phyloP scores from a whole-genome alignment of 2,113 vertebrate genomes.

The Prunella himalayana region DNA sequence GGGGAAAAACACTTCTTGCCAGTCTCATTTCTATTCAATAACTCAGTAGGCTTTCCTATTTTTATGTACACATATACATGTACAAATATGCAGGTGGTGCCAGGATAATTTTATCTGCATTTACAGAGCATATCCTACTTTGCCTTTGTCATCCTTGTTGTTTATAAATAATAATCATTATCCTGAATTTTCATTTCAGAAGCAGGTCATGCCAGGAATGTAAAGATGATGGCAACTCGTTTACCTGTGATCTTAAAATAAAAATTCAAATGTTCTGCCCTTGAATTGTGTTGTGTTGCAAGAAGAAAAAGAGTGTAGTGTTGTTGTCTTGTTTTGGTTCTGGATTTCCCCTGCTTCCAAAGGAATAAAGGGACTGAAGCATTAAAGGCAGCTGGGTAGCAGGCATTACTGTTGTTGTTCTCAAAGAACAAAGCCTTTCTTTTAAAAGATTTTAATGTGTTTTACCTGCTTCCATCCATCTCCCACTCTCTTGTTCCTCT shows the following conservation, averaged over 20 bases:
- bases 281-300: neutral
- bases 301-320: neutral
- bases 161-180: neutral
- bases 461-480: neutral
- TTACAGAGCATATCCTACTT: neutral
- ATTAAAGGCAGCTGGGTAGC: neutral
- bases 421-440: neutral
- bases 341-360: neutral
- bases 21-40: conserved; percentile 17
- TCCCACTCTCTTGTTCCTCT: neutral
- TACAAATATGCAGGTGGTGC: neutral
- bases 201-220: neutral
- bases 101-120: neutral
- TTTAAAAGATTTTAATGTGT: neutral
- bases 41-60: neutral
- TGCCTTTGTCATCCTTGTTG: neutral
- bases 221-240: neutral
- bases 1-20: neutral
- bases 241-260: neutral
- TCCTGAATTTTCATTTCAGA: neutral
- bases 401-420: neutral
- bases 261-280: neutral
- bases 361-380: neutral
- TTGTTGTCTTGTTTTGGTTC: neutral
- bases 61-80: neutral